Evolutionary conservation across 2,113 vertebrate genomes (phyloP).

Genomic region (Cyphomyrus plagiostoma): DNA sequence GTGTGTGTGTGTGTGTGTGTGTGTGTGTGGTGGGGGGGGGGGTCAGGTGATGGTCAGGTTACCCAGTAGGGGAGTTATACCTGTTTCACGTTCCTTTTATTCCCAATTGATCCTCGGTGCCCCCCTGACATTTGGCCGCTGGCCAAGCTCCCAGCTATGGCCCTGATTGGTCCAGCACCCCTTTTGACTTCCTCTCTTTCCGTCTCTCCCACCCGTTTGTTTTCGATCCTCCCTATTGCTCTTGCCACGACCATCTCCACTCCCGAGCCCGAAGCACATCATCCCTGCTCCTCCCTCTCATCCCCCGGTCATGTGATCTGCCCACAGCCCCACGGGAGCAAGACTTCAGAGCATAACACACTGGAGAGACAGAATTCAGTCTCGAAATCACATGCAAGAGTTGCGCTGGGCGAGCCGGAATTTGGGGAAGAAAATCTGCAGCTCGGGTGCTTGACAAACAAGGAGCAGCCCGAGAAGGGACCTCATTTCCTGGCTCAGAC

Average conservation of each 20-base stretch:
- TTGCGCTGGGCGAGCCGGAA: not conserved
- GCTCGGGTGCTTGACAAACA: not conserved
- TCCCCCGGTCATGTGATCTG: not conserved
- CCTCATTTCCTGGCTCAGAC: not conserved
- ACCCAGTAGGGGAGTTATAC: not conserved
- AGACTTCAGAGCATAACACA: not conserved
- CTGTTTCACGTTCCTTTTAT: not conserved
- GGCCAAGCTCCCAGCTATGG: not conserved
- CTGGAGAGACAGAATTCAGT: not conserved
- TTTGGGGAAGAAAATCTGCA: not conserved
- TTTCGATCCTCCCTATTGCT: not conserved
- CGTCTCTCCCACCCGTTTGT: not conserved
- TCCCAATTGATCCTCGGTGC: not conserved
- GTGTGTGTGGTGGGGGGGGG: too few relatives aligned
- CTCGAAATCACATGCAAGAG: not conserved
- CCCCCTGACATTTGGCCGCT: not conserved
- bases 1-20: too few relatives aligned
- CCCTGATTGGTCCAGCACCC: not conserved
- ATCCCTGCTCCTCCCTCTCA: not conserved
- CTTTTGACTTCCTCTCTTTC: not conserved
- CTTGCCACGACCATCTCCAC: not conserved
- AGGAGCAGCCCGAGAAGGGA: not conserved
- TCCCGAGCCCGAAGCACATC: not conserved
- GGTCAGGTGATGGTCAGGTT: not conserved
- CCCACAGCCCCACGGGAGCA: not conserved